Evolutionary conservation across 1,140 invertebrate genomes (phyloP).

Genomic region (Oppia nitens): DNA sequence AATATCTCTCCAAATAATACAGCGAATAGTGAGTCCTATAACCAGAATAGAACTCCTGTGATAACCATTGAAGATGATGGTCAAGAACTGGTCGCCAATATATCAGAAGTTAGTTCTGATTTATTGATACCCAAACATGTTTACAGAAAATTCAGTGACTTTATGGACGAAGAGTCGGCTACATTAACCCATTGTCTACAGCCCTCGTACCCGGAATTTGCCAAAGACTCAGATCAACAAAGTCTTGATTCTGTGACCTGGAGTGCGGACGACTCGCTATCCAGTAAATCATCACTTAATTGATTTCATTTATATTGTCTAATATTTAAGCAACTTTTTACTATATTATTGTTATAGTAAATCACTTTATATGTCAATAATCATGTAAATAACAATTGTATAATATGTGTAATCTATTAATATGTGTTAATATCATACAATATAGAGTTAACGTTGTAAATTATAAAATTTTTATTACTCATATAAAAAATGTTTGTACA

Average conservation of each 20-base stretch:
- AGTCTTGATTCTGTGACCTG: not conserved
- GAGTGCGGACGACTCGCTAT: not conserved
- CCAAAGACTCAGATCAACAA: not conserved
- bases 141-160: slow-evolving; percentile 14
- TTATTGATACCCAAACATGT: not conserved
- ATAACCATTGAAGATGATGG: not conserved
- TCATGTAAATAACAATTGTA: not conserved
- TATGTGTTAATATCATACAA: no score
- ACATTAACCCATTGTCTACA: slow-evolving; percentile 12
- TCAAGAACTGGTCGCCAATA: not conserved
- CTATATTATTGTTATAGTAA: no score
- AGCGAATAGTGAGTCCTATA: not conserved
- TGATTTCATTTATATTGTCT: no score
- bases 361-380: no score
- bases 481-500: no score
- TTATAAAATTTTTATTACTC: no score
- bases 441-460: no score
- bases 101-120: not conserved
- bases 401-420: not conserved
- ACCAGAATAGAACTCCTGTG: not conserved
- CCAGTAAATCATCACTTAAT: not conserved
- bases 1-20: not conserved
- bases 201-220: slow-evolving; percentile 15
- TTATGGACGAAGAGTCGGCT: slow-evolving; percentile 17
- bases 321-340: no score